A percentile compares a stretch with the other conserved stretches of the same genome.
These are phyloP conservation scores for Periophthalmus modestus DNA, from an alignment of 2,113 vertebrate genomes.

Conservation along the genomic window DNA sequence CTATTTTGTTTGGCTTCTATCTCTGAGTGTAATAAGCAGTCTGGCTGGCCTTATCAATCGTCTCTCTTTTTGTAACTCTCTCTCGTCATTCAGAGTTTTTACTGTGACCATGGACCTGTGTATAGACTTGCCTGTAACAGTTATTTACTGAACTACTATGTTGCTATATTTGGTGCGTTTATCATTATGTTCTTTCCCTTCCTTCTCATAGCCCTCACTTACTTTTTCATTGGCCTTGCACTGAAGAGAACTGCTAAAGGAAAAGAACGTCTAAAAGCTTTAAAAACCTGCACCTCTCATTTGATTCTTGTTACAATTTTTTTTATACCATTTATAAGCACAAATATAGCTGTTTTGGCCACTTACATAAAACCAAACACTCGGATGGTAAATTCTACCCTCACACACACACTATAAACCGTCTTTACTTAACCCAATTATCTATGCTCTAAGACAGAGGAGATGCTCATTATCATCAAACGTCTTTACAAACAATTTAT, in stretches of 20 bases:
- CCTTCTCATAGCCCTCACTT: slow-evolving; percentile 26
- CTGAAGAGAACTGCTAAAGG: slow-evolving; percentile 40
- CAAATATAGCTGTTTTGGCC: not conserved
- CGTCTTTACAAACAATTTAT: not conserved
- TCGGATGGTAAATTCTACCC: not conserved
- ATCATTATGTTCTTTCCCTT: not conserved
- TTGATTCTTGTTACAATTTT: slow-evolving; percentile 59
- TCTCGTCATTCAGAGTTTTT: slow-evolving; percentile 68
- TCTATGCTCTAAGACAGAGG: slow-evolving; percentile 68
- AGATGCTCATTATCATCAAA: slow-evolving; percentile 34
- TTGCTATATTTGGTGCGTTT: not conserved
- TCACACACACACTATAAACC: not conserved
- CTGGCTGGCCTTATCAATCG: slow-evolving; percentile 39
- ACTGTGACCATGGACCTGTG: slow-evolving; percentile 69
- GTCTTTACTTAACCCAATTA: slow-evolving; percentile 50
- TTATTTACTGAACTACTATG: not conserved
- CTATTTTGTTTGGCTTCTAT: slow-evolving; percentile 28
- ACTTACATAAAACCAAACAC: slow-evolving; percentile 35
- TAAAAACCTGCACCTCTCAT: slow-evolving; percentile 68
- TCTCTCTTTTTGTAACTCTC: slow-evolving; percentile 70
- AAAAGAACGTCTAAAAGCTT: slow-evolving; percentile 49
- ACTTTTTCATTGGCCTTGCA: slow-evolving; percentile 40
- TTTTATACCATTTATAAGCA: slow-evolving; percentile 33
- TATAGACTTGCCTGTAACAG: slow-evolving; percentile 63
- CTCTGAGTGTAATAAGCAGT: rapidly evolving